Evolutionary conservation across 2,113 vertebrate species (phyloP), one percentile per base, ranked within the genome.

Genomic region (Falcunculus frontatus): DNA sequence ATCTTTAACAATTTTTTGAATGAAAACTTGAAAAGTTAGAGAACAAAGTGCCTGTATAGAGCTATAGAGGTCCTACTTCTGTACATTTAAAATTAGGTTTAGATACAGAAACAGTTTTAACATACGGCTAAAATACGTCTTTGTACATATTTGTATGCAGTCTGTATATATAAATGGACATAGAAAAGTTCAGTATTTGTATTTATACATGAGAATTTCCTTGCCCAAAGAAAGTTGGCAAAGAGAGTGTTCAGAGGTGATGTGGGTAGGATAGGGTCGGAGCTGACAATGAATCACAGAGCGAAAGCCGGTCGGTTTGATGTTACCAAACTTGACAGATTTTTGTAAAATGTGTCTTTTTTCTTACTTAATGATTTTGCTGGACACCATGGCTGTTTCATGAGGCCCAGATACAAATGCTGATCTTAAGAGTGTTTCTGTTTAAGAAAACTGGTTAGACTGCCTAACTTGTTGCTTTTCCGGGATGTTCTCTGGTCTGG

Each of bases 191-290:
- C 84, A 59, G 7, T 84, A 23, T 82, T 85, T 87, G 5, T 69
- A 27, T 73, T 85, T 80, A 50, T 59, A 29, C 7, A 8, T 3
- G 4, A 68, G 57, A 80, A 59, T 75, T 78, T 79, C 22, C 20
- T 79, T n/a, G 8, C 46, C 20, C 16, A 35, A 80, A 68, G 39
- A 16, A 75, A 35, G 16, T 6, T 26, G 52, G 16, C 29, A 32
- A 47, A 77, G 46, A 5, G 1, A 37, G 4, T 46, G 3, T 79
- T 72, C 59, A 41, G 74, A 39, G 46, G 18, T 73, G 29, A 68
- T 3, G 2, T 53, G 47, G 6, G 6, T 55, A 26, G 0, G 1
- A 13, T 32, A 52, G 25, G 8, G 4, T 50, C 21, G 9, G 5
- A 56, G 44, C 21, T 73, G 44, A 4, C 46, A 74, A 46, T 25